These are phyloP conservation scores for Pelecanus crispus DNA, from an alignment of 2,113 vertebrate species.

Conservation along the genomic window DNA sequence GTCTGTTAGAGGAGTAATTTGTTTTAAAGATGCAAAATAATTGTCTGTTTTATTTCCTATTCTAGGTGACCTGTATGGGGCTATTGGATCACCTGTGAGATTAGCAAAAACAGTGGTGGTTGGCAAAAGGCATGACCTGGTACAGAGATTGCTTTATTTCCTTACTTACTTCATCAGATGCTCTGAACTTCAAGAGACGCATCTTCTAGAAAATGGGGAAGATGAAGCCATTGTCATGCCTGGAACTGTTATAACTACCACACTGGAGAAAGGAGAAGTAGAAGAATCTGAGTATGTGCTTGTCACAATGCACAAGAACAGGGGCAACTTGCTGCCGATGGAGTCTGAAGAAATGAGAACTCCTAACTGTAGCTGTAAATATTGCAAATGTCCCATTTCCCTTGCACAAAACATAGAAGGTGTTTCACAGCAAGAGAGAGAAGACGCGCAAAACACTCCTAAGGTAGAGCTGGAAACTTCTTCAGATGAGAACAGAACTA, in stretches of 20 bases:
- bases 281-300: slow-evolving; percentile 97
- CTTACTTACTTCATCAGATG: slow-evolving; percentile 99
- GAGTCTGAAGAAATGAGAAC: slow-evolving; percentile 71
- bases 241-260: slow-evolving; percentile 95
- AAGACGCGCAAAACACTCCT: slow-evolving; percentile 61
- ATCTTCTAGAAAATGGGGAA: slow-evolving; percentile 89
- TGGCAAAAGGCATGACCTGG: slow-evolving; percentile 91
- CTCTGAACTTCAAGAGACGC: slow-evolving; percentile 94
- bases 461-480: slow-evolving; percentile 71
- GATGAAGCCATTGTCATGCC: slow-evolving; percentile 95
- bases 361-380: slow-evolving; percentile 81
- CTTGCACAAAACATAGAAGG: slow-evolving; percentile 61
- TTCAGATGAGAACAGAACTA: slow-evolving; percentile 52
- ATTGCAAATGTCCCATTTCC: slow-evolving; percentile 77
- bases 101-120: slow-evolving; percentile 90
- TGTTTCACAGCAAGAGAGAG: slow-evolving; percentile 53
- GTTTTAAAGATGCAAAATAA: neutral
- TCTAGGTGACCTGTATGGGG: slow-evolving; percentile 93
- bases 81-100: slow-evolving; percentile 95
- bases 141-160: slow-evolving; percentile 93
- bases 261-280: slow-evolving; percentile 92
- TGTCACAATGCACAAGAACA: slow-evolving; percentile 93
- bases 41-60: neutral
- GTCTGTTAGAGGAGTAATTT: neutral
- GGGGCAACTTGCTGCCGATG: slow-evolving; percentile 79